phyloP scores from a whole-genome alignment of 2,797 vertebrate genomes.

The Heterohyrax brucei region DNA sequence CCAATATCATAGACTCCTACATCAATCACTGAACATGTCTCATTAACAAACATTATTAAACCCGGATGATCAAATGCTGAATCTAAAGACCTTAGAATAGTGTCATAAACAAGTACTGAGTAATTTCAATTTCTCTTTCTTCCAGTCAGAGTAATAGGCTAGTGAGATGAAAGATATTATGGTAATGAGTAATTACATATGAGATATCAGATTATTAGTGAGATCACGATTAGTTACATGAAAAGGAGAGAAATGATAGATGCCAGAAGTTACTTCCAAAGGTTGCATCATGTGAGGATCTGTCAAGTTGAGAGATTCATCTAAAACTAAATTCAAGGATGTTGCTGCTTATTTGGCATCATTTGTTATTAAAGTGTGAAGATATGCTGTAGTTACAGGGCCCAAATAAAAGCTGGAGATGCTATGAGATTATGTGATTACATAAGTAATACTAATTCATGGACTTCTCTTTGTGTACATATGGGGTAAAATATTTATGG shows the following conservation, averaged over 20 bases:
- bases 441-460: background rate
- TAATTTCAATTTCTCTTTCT: background rate
- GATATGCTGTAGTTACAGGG: background rate
- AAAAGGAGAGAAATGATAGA: background rate
- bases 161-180: background rate
- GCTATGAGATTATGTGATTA: background rate
- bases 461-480: background rate
- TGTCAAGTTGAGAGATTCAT: background rate
- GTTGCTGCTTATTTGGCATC: background rate
- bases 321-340: background rate
- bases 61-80: background rate
- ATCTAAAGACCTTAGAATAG: slow-evolving; percentile 13
- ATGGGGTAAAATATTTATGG: background rate
- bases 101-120: background rate
- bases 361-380: background rate
- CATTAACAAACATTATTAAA: slow-evolving; percentile 33
- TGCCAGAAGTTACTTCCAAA: background rate
- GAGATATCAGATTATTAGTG: background rate
- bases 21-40: background rate
- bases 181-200: background rate
- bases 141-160: background rate
- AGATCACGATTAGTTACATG: background rate
- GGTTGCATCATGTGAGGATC: background rate
- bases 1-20: background rate
- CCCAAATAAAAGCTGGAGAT: background rate